Evolutionary conservation across 2,888 invertebrate genomes (phyloP).

Genomic region (Ophioninae sp.): DNA sequence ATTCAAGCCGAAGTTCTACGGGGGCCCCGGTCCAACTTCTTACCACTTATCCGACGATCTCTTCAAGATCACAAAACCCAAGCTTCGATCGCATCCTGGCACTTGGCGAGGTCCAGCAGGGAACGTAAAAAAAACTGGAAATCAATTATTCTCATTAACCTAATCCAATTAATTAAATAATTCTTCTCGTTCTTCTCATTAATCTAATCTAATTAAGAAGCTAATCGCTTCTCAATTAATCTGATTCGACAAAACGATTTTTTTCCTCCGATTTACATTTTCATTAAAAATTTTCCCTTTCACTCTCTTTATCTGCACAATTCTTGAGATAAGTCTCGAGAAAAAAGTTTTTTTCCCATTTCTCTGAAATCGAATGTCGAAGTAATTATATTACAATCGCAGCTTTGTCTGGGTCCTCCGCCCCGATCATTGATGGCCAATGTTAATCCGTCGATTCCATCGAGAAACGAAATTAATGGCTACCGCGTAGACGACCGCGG

Average conservation of each 20-base stretch:
- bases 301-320: neutral
- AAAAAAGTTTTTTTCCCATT: neutral
- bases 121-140: conserved; percentile 59
- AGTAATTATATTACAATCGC: neutral
- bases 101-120: conserved; percentile 65
- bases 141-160: neutral
- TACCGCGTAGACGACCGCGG: conserved; percentile 51
- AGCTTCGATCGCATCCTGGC: conserved; percentile 59
- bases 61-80: conserved; percentile 35
- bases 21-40: conserved; percentile 57
- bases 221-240: neutral
- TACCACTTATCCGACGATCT: conserved; percentile 48
- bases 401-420: conserved; percentile 59
- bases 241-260: neutral
- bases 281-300: neutral
- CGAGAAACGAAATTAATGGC: conserved; percentile 57
- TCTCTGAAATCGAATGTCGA: neutral
- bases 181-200: too few relatives aligned
- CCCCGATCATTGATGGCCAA: conserved; percentile 55
- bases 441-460: conserved; percentile 55
- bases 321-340: neutral
- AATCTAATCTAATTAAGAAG: too few relatives aligned
- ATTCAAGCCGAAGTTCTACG: conserved; percentile 56
- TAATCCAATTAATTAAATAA: too few relatives aligned
- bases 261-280: neutral